Percentiles rank a stretch among this genome's conserved stretches.
phyloP scores from a whole-genome alignment of 2,888 invertebrate species.

The Melanostoma scalare region DNA sequence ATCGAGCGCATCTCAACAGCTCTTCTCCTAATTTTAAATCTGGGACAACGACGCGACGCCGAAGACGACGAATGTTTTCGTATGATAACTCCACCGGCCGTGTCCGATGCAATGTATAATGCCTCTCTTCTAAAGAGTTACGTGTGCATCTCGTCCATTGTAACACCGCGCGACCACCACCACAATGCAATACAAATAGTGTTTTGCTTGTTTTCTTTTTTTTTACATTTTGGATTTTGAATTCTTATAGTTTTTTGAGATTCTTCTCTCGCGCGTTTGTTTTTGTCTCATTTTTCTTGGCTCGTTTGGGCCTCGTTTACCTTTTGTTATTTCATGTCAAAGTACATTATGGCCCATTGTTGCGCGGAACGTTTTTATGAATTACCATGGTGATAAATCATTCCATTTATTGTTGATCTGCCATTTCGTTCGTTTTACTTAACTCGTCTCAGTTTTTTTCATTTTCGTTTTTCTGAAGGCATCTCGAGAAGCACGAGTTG shows the following conservation, averaged over 20 bases:
- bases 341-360: conserved; percentile 76
- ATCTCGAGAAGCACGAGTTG: conserved; percentile 6
- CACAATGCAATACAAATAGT: conserved; percentile 54
- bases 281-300: conserved; percentile 72
- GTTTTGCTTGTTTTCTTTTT: conserved; percentile 22
- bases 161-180: conserved; percentile 36
- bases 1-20: conserved; percentile 24
- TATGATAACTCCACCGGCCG: background rate
- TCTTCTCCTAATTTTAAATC: conserved; percentile 51
- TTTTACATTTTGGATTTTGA: background rate
- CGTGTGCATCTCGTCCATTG: conserved; percentile 53
- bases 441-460: conserved; percentile 22
- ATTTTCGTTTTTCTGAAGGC: background rate
- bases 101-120: conserved; percentile 3
- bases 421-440: conserved; percentile 71
- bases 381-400: conserved; percentile 76
- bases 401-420: conserved; percentile 74
- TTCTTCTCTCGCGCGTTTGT: conserved; percentile 59
- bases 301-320: conserved; percentile 74
- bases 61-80: background rate
- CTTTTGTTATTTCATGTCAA: conserved; percentile 75
- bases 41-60: conserved; percentile 17
- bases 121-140: background rate
- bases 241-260: conserved; percentile 14
- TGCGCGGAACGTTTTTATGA: conserved; percentile 74